Percentiles rank a stretch among this genome's conserved stretches.
Evolutionary conservation across 2,113 vertebrate species (phyloP).

Genomic region (Geothlypis trichas): DNA sequence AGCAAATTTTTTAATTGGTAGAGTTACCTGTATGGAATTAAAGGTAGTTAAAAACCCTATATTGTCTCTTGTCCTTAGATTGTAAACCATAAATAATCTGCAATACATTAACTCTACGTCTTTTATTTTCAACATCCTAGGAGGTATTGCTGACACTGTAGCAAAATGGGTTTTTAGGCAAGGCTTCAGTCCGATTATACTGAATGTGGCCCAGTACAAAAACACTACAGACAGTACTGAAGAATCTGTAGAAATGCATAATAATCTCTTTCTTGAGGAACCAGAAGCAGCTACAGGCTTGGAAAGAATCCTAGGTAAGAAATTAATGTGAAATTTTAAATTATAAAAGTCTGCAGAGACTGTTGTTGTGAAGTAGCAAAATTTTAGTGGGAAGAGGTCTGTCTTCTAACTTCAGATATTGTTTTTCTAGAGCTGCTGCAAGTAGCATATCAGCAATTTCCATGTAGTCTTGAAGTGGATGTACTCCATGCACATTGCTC

Average conservation of each 20-base stretch:
- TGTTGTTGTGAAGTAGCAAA: neutral
- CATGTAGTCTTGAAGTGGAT: slow-evolving; percentile 89
- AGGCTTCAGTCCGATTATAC: slow-evolving; percentile 76
- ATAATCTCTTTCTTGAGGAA: slow-evolving; percentile 3
- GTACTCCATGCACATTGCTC: slow-evolving; percentile 91
- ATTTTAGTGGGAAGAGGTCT: neutral
- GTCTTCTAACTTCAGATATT: neutral
- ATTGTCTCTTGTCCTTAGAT: neutral
- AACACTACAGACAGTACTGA: slow-evolving; percentile 50
- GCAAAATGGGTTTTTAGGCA: slow-evolving; percentile 96
- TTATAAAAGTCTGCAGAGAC: neutral
- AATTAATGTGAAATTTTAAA: neutral
- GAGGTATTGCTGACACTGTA: slow-evolving; percentile 90
- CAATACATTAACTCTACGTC: neutral
- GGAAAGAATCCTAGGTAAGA: slow-evolving; percentile 70
- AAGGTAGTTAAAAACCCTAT: neutral
- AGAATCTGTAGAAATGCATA: slow-evolving; percentile 27
- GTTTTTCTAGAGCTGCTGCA: slow-evolving; percentile 80
- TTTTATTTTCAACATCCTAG: slow-evolving; percentile 57
- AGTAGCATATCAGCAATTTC: slow-evolving; percentile 86
- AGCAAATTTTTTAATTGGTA: neutral
- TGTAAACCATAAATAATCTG: neutral
- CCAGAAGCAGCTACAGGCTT: slow-evolving; percentile 48
- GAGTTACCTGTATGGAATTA: neutral
- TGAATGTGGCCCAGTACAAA: slow-evolving; percentile 77